Base-by-base conservation (phyloP, 2,797 vertebrate species). In the Myripristis murdjan region DNA sequence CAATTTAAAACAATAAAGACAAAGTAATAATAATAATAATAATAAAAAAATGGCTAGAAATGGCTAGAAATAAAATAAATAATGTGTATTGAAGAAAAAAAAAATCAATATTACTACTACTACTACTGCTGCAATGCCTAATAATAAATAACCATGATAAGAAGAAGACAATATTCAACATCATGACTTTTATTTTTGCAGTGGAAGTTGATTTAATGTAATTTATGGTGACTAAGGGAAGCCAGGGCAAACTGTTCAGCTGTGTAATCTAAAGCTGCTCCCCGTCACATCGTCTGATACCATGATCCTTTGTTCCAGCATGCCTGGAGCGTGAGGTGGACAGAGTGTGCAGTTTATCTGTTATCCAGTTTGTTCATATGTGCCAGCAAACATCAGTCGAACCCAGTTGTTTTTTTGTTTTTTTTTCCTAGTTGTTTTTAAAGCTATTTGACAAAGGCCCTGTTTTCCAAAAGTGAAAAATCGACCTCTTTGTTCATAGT, bases 291-390 rank as follows among this genome's bases (percentile, higher is more conserved):
- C 7, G 49, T 31, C 14, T 56, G 68, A 64, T 46, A n/a, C 44
- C 70, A 22, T 74, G 61, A 72, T 73, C 26, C 63, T 72, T 71
- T 70, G 64, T 70, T 69, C 41, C 26, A 31, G 24, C 53, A 39
- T 46, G 64, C 49, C 44, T 57, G 37, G 16, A 66, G 68, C 62
- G 39, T 6, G 2, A 26, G 15, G 48, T 59, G 48, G 64, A 75
- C 54, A 63, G 58, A 46, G 65, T 71, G 46, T 65, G 68, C 46
- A 43, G 71, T 78, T 64, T 47, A 58, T 72, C 53, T 61, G 5
- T 20, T 5, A 35, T 76, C 41, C 68, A 57, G 61, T 82, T 80
- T 76, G 60, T 65, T 74, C 69, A 78, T 33, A 79, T 15, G 49
- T 61, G 55, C 47, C 58, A 58, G 64, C 33, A 47, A 73, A 79